Conservation (phyloP, 2,888 invertebrate species). For the Hypercompe scribonia region DNA sequence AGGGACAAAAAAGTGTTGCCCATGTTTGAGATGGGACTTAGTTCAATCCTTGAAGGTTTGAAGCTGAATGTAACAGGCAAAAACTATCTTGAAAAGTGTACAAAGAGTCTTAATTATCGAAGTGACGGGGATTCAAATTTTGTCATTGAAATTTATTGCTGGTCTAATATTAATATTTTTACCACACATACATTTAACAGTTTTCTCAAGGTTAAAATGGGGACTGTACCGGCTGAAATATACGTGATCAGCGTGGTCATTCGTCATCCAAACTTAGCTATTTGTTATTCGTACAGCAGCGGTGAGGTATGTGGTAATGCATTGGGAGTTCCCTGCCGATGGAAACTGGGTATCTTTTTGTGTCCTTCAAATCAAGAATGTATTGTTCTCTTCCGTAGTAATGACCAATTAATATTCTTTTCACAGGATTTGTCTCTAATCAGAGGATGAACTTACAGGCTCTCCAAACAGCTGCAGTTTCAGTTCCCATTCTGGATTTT, state of each 20-base stretch:
- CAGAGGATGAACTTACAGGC: too few relatives aligned
- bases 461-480: too few relatives aligned
- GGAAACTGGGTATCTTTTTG: not conserved
- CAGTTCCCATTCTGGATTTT: too few relatives aligned
- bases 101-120: too few relatives aligned
- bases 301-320: not conserved
- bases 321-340: not conserved
- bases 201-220: not conserved
- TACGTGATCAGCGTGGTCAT: not conserved
- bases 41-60: too few relatives aligned
- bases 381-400: not conserved
- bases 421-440: too few relatives aligned
- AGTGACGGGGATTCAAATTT: too few relatives aligned
- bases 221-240: not conserved
- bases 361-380: not conserved
- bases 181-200: not conserved
- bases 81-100: too few relatives aligned
- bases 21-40: too few relatives aligned
- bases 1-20: too few relatives aligned
- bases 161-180: not conserved
- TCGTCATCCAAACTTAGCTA: not conserved
- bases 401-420: not conserved
- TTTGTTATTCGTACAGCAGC: not conserved
- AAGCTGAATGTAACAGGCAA: too few relatives aligned
- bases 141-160: too few relatives aligned